These are phyloP conservation scores for Camelus dromedarius DNA, from an alignment of 2,113 vertebrate species.

Conservation along the genomic window DNA sequence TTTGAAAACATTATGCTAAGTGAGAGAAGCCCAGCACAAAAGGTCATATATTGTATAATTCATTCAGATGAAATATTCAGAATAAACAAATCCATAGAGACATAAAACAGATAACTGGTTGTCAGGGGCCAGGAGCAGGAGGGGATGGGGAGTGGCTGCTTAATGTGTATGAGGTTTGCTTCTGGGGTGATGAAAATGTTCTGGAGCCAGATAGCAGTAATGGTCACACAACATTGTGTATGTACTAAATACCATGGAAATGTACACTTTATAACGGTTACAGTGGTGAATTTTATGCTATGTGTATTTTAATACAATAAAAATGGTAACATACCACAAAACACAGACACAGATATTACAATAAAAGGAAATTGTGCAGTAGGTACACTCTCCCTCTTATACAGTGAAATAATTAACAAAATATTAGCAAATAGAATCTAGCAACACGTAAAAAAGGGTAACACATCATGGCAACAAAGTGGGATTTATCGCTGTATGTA, in stretches of 20 bases:
- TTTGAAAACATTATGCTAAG: background rate
- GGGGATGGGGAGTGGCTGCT: background rate
- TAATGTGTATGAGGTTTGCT: background rate
- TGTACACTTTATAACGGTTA: background rate
- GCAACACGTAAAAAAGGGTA: background rate
- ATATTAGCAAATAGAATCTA: background rate
- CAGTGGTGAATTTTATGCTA: background rate
- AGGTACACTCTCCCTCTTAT: background rate
- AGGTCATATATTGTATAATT: background rate
- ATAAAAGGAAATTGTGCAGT: background rate
- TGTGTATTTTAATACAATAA: background rate
- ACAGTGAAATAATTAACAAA: background rate
- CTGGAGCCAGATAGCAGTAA: background rate
- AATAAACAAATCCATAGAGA: background rate
- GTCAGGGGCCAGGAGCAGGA: background rate
- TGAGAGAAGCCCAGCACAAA: background rate
- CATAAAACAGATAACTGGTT: background rate
- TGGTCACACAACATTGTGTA: no score
- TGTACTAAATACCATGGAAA: background rate
- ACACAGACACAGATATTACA: background rate
- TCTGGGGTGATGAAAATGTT: background rate
- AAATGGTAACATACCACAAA: background rate
- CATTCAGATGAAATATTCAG: background rate
- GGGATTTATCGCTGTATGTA: background rate
- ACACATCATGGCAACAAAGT: background rate